Percentiles rank a stretch among this genome's conserved stretches.
Conservation (phyloP, 1,140 invertebrate species). For the Orussus abietinus region DNA sequence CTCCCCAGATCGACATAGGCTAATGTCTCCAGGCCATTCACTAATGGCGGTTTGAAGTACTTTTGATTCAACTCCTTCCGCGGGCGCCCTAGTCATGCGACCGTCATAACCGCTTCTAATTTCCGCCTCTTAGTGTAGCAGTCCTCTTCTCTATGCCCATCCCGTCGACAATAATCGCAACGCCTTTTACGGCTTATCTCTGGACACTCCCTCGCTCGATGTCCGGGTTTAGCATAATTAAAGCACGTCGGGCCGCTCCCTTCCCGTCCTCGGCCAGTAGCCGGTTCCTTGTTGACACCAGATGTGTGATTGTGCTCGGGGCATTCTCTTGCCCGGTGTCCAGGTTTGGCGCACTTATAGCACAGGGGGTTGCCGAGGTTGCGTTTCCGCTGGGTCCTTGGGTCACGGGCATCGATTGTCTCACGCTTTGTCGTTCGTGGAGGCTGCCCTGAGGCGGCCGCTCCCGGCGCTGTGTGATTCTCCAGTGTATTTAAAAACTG, state of each 20-base stretch:
- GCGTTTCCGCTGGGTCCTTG: constrained; percentile 3
- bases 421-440: not conserved
- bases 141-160: no score
- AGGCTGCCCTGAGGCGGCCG: no score
- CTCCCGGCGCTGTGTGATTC: no score
- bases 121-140: no score
- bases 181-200: no score
- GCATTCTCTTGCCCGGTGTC: not conserved
- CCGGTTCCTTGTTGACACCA: no score
- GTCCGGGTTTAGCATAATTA: constrained; percentile 8
- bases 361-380: not conserved
- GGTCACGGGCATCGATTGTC: constrained; percentile 2
- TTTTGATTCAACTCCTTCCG: not conserved
- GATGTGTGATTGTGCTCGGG: not conserved
- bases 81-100: constrained; percentile 3
- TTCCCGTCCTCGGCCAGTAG: no score
- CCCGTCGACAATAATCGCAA: no score
- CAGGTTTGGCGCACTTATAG: not conserved
- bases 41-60: constrained; percentile 11
- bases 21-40: constrained; percentile 6
- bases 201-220: constrained; percentile 7
- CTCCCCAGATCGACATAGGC: constrained; percentile 15
- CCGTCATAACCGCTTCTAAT: constrained; percentile 8
- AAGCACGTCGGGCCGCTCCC: no score
- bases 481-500: constrained; percentile 12